Evolutionary conservation across 2,113 vertebrate genomes (phyloP).

Genomic region (Girardinichthys multiradiatus): DNA sequence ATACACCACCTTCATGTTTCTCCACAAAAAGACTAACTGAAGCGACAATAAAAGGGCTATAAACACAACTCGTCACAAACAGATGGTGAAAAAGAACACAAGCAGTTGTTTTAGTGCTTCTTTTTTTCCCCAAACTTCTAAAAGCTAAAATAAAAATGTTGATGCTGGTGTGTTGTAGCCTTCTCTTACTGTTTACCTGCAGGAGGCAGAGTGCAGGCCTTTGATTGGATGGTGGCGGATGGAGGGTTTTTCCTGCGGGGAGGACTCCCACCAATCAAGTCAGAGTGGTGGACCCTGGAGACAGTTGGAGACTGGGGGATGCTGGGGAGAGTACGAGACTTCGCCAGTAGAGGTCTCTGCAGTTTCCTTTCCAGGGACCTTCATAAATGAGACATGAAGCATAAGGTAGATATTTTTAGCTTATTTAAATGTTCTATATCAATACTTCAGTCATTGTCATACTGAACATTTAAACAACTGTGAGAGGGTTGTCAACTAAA

Average conservation of each 20-base stretch:
- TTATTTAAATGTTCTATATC: background rate
- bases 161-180: no score
- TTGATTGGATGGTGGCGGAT: slow-evolving; percentile 58
- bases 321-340: slow-evolving; percentile 89
- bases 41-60: no score
- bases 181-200: slow-evolving; percentile 74
- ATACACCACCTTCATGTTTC: no score
- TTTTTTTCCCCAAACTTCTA: background rate
- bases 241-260: slow-evolving; percentile 72
- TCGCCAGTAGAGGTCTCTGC: slow-evolving; percentile 87
- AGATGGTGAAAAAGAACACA: no score
- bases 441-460: background rate
- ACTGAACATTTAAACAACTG: background rate
- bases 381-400: background rate
- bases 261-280: slow-evolving; percentile 73
- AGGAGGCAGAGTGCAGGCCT: slow-evolving; percentile 86
- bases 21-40: no score
- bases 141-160: background rate
- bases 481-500: background rate
- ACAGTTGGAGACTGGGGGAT: slow-evolving; percentile 90
- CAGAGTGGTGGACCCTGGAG: slow-evolving; percentile 80
- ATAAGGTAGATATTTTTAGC: background rate
- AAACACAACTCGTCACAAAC: no score
- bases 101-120: no score
- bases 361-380: slow-evolving; percentile 89